Evolutionary conservation across 2,888 invertebrate genomes (phyloP), one percentile per base, ranked within the genome.

Genomic region (Epiblema foenella): DNA sequence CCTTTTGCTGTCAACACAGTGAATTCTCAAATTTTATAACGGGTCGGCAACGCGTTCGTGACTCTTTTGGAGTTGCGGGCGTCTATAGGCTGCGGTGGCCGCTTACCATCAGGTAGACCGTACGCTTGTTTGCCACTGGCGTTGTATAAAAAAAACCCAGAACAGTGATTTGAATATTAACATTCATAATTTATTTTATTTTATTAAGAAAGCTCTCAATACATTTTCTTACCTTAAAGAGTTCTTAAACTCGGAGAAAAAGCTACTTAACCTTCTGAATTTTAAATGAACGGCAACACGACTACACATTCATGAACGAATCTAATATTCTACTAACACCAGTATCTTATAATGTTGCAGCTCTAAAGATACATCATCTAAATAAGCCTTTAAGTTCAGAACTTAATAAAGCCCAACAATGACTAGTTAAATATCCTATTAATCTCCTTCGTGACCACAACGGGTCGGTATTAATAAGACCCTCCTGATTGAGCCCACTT

Each of bases 371-470:
- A 29, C 29, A 68, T 62, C 18, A 49, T 24, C 56, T 69, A 57
- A 57, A 49, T 69, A 63, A 69, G 56, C 46, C 33, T 54, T 63
- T 62, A 68, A 62, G 29, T 18, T 62, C 46, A 56, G 33, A 68
- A 68, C 68, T 68, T 68, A 62, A 68, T 68, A 56, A 68, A 68
- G 29, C 62, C 20, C 56, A 62, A 56, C 54, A 62, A 62, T 63
- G 56, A 62, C 49, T 69, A 63, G 62, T 62, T 62, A 59, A 62
- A 68, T 33, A 60, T 68, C 68, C 56, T 17, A 69, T 69, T 62
- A 63, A 63, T 57, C 69, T 39, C 49, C 51, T 29, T 54, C 24
- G 52, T 29, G 54, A 62, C 68, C 29, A 18, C 52, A 18, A 42
- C 17, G 29, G 24, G 17, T 29, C 39, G 12, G 39, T 24, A 68